These are phyloP conservation scores for Eulemur macaco DNA, from an alignment of 2,113 vertebrate genomes.

Conservation along the genomic window DNA sequence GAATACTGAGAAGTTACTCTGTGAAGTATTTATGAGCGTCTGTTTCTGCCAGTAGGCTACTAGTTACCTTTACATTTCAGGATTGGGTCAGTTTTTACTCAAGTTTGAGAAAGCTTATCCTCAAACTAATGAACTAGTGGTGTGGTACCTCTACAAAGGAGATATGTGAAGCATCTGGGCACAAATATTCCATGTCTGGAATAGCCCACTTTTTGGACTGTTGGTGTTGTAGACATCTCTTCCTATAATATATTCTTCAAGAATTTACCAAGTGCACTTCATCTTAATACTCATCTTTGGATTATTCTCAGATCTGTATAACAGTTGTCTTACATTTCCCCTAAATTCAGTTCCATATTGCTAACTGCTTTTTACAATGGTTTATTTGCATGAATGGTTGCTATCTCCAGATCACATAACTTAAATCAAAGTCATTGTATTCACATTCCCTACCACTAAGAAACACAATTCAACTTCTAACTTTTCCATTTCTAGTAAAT, in stretches of 20 bases:
- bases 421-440: not conserved
- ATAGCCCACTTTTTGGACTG: not conserved
- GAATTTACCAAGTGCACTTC: not conserved
- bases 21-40: not conserved
- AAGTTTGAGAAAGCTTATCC: not conserved
- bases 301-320: not conserved
- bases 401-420: not conserved
- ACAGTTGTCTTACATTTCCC: not conserved
- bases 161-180: not conserved
- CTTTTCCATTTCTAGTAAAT: not conserved
- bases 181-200: not conserved
- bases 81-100: not conserved
- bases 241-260: not conserved
- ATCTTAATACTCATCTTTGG: not conserved
- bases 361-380: not conserved
- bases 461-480: not conserved
- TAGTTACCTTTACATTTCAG: not conserved
- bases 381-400: not conserved
- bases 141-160: not conserved
- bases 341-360: not conserved
- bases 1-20: not conserved
- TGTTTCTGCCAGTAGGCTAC: not conserved
- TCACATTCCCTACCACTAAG: accelerated
- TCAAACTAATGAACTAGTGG: not conserved
- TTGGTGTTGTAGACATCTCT: not conserved